Evolutionary conservation across 2,113 vertebrate species (phyloP), one percentile per base, ranked within the genome.

Genomic region (Melospiza melodia): DNA sequence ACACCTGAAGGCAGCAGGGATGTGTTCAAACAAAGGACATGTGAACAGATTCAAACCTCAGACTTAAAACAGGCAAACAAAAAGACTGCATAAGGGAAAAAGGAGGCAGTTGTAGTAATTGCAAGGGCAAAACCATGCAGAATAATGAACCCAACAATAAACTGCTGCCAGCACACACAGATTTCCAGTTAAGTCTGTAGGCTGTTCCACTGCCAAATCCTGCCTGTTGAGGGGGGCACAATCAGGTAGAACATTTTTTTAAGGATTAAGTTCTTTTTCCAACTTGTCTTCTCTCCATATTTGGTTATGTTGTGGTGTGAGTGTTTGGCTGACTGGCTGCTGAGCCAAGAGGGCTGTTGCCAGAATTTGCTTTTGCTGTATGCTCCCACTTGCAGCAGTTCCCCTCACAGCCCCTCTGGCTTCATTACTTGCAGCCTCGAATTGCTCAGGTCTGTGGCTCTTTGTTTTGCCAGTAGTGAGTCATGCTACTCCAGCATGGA

Each of bases 1-100:
- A 87, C 74, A 95, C 81, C 93, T 87, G 93, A 87, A 94, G 84
- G 87, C 66, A 87, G 15, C 48, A 94, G 43, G 75, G 71, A 93
- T 93, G 58, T 85, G 78, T 94, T 95, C 62, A 87, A 93, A 95
- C 94, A 95, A 69, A 76, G 89, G 44, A 68, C 12, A 69, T 51
- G n/a, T 69, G 58, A 95, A 66, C 20, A 19, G 54, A 76, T 84
- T 91, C 89, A 92, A 84, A 76, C 62, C 58, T 95, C 91, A 87
- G 59, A 44, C 81, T 84, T 76, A 55, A 66, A 92, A 4, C 15
- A 76, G 57, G n/a, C 84, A 61, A 91, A 69, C 16, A 61, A 72
- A 94, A 91, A 76, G 77, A 39, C 81, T 62, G 41, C 23, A 43
- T 30, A 62, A 68, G 35, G 44, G 24, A 62, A 93, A 94, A 90